Evolutionary conservation across 2,113 vertebrate species (phyloP).

Genomic region (Pollimyrus isidori): DNA sequence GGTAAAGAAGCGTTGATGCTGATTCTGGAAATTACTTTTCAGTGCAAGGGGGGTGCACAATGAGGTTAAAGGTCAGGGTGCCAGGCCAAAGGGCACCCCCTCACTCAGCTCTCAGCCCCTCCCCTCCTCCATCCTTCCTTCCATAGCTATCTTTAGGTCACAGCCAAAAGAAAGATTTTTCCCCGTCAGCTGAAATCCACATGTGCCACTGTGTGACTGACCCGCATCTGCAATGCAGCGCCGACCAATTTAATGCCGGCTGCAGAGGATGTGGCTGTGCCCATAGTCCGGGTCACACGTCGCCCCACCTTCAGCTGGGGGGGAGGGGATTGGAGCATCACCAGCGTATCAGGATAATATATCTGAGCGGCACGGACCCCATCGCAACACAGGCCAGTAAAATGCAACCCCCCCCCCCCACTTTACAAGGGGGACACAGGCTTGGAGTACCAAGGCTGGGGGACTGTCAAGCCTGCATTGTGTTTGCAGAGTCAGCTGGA

Average conservation of each 20-base stretch:
- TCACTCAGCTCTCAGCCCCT: conserved; percentile 7
- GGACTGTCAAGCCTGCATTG: background rate
- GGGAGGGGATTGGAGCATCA: background rate
- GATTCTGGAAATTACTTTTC: no score
- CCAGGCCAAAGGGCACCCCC: background rate
- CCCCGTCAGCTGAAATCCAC: conserved; percentile 9
- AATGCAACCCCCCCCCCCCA: background rate
- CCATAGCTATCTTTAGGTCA: background rate
- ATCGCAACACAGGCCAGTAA: background rate
- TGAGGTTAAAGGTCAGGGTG: background rate
- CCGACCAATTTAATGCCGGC: background rate
- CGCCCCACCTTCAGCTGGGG: background rate
- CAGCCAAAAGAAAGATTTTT: background rate
- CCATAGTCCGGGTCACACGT: background rate
- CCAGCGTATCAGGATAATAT: no score
- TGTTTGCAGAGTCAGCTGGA: background rate
- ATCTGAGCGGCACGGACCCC: background rate
- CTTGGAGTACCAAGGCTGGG: background rate
- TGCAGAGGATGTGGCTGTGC: background rate
- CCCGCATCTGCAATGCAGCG: background rate
- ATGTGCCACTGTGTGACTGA: background rate
- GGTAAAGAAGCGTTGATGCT: no score
- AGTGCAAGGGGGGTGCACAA: background rate
- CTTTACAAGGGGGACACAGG: background rate
- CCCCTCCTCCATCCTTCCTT: background rate